Evolutionary conservation across 2,113 vertebrate genomes (phyloP), one percentile per base, ranked within the genome.

Genomic region (Lepidothrix coronata): DNA sequence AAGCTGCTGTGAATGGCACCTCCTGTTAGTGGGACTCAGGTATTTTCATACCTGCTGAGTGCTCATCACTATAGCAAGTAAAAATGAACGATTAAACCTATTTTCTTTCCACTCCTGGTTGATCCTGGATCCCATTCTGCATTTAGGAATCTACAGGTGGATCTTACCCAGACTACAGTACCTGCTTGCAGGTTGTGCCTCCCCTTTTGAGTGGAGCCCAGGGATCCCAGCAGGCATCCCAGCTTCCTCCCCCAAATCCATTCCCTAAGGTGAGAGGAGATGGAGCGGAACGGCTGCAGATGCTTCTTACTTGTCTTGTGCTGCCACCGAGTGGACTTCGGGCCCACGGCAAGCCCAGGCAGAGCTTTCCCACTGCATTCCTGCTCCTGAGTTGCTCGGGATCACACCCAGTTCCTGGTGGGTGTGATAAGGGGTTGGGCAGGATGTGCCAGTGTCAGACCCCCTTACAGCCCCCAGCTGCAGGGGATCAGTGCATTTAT

Each of bases 181-280:
- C 98, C 86, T 98, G 98, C 98, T 98, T 99, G 97, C 98, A 98
- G 93, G 97, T 98, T 13, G 82, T 98, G 67, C 98, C 98, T 96
- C 95, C 98, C 59, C 98, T 98, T 97, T 98, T 98, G 91, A 95
- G 97, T 49, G 98, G 98, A 94, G 97, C 98, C 77, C 98, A 96
- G 92, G 82, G 85, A 24, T 59, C 90, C 22, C 82, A 95, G 89
- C 96, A 97, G 79, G 37, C 59, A 62, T 62, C 59, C 59, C 98
- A 98, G 86, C 96, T 97, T 82, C 78, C 91, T 58, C 93, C 97
- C 62, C 97, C 96, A 91, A 96, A 85, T 54, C 68, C 93, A 5
- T 44, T 97, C 65, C 30, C 30, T 94, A 98, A 98, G 98, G 98
- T 99, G 98, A 95, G 92, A 61, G 66, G 15, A 80, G 76, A 62